Base-by-base conservation (phyloP, 2,888 invertebrate genomes). In the Coleophora flavipennella region DNA sequence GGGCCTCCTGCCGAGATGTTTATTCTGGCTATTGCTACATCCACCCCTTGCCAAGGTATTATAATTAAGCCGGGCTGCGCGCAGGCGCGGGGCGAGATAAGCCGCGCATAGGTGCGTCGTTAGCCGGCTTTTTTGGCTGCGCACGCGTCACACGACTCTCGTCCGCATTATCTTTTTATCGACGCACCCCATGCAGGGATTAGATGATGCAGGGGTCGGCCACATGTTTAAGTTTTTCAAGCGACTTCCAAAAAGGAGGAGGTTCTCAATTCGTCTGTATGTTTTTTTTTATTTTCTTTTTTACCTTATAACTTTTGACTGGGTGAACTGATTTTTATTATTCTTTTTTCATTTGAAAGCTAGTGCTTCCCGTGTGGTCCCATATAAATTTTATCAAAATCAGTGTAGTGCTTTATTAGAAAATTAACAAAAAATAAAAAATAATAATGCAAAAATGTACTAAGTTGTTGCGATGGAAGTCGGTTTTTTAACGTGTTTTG, bases 111-210 rank as follows among this genome's bases (percentile, higher is more conserved):
- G 81, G 83, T 81, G 80, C 74, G 70, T 80, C 77, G 70, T 81
- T 79, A 83, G 67, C 69, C 61, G 57, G 12, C 62, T 67, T 72
- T 72, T 74, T 69, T 67, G 10, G 70, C 69, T 79, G 83, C 81
- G 83, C 83, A 78, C 81, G 81, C 81, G 83, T 63, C 80, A 78
- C 81, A 81, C 81, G 83, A 64, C 80, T 67, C 43, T 53, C 48
- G 55, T 67, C 72, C 74, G 76, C 72, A 79, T 84, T 84, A 84
- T 81, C 83, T 80, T 83, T 84, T 84, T 84, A 84, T 83, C 83
- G 80, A 67, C 62, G 74, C 75, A 74, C 81, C 83, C 81, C 79
- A 79, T 73, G 73, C 66, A 46, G 55, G 78, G 81, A 81, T 81
- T 80, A 80, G 51, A 60, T 56, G 46, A 46, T 44, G 45, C 75